Base-by-base conservation (phyloP, 2,888 invertebrate genomes). In the Pristionchus arcanus region DNA sequence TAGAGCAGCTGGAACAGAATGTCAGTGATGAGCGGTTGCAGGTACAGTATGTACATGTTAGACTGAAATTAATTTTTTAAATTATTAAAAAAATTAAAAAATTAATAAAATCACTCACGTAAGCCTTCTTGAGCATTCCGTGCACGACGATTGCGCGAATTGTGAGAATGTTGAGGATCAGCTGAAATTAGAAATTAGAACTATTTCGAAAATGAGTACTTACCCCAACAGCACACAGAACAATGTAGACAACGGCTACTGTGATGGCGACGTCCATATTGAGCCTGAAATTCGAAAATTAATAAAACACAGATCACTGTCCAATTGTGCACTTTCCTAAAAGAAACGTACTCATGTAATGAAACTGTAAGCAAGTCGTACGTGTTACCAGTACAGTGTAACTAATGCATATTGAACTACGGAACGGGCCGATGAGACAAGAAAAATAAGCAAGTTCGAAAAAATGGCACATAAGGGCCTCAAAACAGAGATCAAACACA, bases 1-100 rank as follows among this genome's bases (percentile, higher is more conserved):
- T 71, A 21, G 31, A 71, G 7, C 68, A 71, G 19, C 19, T 71
- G 68, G 34, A 71, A 71, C 16, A 71, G 31, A 71, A 71, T 34
- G 68, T 71, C 68, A 2, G 68, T 71, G 34, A 71, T 31, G 2
- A 71, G 68, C 68, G 68, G 68, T 71, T 71, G 68, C 68, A 71
- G 68, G 34, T 71, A 71, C 31, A 71, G 13, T 11, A 63, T 71
- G 68, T 31, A 71, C 28, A 71, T 71, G 31, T 28, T 25, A 5
- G 63, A 63, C 63, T 63, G 63, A n/a, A 63, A 63, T 3, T 63
- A 19, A 55, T 21, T 63, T 25, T 25, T 25, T 63, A 28, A 28
- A 2, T 68, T 68, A 31, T 3, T 68, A 9, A 28, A 68, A 16
- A 15, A 68, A 31, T 31, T 71, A 31, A 31, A 7, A 7, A n/a